Percentiles rank a stretch among this genome's conserved stretches.
These are phyloP conservation scores for Riparia riparia DNA, from an alignment of 2,113 vertebrate species.

Conservation along the genomic window DNA sequence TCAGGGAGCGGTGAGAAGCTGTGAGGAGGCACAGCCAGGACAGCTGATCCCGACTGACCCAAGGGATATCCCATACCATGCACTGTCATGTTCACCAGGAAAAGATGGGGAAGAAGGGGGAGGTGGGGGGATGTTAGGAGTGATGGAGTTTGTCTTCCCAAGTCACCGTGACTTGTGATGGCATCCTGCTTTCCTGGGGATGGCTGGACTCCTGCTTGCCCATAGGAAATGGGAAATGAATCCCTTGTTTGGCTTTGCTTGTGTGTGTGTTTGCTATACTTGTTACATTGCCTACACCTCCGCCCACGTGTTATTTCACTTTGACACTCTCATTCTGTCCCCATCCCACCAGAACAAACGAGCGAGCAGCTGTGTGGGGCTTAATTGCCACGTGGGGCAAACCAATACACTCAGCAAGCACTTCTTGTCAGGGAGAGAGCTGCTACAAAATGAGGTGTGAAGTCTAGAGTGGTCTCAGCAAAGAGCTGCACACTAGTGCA, in stretches of 20 bases:
- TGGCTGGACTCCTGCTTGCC: neutral
- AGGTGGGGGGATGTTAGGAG: neutral
- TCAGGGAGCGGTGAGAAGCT: fast-evolving
- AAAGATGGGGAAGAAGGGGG: neutral
- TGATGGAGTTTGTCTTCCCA: neutral
- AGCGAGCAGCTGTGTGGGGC: neutral
- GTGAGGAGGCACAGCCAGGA: neutral
- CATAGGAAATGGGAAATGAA: neutral
- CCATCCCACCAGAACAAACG: neutral
- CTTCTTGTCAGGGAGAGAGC: neutral
- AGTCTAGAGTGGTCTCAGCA: neutral
- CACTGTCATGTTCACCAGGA: fast-evolving
- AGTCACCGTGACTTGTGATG: fast-evolving
- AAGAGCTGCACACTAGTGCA: neutral
- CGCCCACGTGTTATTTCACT: fast-evolving
- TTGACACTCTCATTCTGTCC: neutral
- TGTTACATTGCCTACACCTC: neutral
- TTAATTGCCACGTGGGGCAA: neutral
- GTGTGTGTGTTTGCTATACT: neutral
- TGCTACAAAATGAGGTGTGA: neutral
- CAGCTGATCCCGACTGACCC: neutral
- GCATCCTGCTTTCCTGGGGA: neutral
- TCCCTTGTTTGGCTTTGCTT: neutral
- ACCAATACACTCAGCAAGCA: neutral
- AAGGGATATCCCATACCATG: neutral